A percentile compares a stretch with the other conserved stretches of the same genome.
These are phyloP conservation scores for Brenthis ino DNA, from an alignment of 2,888 invertebrate species.

Conservation along the genomic window DNA sequence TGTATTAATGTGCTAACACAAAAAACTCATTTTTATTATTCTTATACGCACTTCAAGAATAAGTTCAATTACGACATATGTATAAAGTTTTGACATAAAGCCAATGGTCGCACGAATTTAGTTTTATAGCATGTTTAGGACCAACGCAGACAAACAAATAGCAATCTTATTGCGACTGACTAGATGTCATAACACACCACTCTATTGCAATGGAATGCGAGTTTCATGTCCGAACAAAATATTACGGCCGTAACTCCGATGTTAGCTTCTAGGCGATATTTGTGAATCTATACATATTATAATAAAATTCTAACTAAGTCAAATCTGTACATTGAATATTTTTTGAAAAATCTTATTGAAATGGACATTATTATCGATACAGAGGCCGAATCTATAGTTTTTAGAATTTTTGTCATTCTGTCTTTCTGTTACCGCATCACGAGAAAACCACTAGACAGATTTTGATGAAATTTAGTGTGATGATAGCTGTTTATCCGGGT, in stretches of 20 bases:
- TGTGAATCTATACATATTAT: no score
- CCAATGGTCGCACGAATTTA: conserved; percentile 24
- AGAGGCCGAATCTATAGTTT: no score
- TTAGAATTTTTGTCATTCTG: no score
- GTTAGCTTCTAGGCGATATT: neutral
- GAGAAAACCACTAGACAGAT: no score
- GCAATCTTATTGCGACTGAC: neutral
- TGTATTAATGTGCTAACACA: neutral
- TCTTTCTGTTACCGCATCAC: no score
- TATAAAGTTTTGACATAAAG: conserved; percentile 23
- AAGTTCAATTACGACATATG: conserved; percentile 6
- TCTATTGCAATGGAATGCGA: conserved; percentile 1
- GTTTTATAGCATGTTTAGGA: conserved; percentile 21
- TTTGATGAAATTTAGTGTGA: no score
- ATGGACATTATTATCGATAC: no score
- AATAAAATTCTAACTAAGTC: no score
- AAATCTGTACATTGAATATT: no score
- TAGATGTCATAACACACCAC: neutral
- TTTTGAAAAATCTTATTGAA: no score
- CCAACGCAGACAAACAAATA: neutral
- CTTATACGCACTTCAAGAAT: neutral
- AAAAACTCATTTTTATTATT: no score
- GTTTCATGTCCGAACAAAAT: conserved; percentile 2
- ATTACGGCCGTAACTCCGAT: neutral
- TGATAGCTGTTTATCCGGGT: no score